Conservation (phyloP, 2,888 invertebrate genomes). For the Rhimphoctona megacephalus region DNA sequence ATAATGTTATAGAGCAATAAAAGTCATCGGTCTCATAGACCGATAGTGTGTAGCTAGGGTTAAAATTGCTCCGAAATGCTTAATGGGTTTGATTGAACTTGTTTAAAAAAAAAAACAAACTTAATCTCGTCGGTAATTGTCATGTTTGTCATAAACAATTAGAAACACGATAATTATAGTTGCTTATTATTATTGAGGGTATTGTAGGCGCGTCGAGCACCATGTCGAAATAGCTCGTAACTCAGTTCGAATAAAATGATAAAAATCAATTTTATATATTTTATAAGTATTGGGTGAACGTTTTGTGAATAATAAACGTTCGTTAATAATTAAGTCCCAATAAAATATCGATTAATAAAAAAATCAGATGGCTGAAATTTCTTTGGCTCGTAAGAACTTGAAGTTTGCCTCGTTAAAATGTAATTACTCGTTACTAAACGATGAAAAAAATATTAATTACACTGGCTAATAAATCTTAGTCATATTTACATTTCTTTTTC, state of each 20-base stretch:
- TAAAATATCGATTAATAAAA: not conserved
- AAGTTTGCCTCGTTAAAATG: not conserved
- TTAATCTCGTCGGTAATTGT: not conserved
- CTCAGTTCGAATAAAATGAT: not conserved
- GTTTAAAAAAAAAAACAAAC: not conserved
- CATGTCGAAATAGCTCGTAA: not conserved
- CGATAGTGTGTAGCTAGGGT: too few relatives aligned
- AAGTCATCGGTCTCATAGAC: too few relatives aligned
- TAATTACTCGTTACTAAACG: not conserved
- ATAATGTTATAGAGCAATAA: too few relatives aligned
- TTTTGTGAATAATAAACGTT: not conserved
- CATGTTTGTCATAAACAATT: not conserved
- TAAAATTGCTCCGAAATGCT: not conserved
- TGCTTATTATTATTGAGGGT: not conserved
- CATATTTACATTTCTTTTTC: not conserved
- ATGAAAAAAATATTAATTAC: not conserved
- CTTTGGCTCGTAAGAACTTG: not conserved
- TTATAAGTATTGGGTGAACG: not conserved
- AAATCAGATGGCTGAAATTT: not conserved
- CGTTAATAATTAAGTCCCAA: not conserved
- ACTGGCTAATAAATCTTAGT: constrained; percentile 21
- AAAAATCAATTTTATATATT: not conserved
- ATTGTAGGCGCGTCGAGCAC: not conserved
- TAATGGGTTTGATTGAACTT: not conserved
- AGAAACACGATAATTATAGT: not conserved